Conservation (phyloP, 2,113 vertebrate genomes). For the Tamias sibiricus region DNA sequence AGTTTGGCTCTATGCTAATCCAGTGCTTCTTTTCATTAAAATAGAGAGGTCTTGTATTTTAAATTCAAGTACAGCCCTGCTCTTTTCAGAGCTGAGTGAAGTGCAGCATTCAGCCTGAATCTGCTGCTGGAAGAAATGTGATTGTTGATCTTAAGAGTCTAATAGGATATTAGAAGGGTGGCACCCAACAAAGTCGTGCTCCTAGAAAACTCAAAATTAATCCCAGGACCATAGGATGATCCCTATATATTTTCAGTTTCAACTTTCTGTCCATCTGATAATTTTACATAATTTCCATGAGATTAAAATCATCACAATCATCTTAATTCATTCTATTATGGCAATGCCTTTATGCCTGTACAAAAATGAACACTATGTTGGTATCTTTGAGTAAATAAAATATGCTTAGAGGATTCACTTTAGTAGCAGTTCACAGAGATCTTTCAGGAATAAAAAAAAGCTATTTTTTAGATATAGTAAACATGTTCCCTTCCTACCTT, state of each 20-base stretch:
- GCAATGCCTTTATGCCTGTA: background rate
- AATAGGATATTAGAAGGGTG: background rate
- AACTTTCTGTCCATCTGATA: conserved; percentile 40
- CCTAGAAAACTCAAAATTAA: conserved; percentile 18
- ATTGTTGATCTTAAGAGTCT: background rate
- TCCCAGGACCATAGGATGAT: background rate
- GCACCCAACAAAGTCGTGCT: background rate
- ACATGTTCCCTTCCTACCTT: background rate
- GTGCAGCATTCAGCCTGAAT: background rate
- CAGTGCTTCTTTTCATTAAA: background rate
- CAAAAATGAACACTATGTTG: background rate
- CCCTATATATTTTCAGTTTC: conserved; percentile 35
- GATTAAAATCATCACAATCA: conserved; percentile 46
- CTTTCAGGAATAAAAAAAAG: background rate
- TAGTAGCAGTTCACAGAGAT: background rate
- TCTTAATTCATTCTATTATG: conserved; percentile 47
- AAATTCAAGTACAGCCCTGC: background rate
- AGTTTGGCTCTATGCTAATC: background rate
- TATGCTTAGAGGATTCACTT: background rate
- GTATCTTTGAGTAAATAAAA: conserved; percentile 27
- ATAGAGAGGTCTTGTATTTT: background rate
- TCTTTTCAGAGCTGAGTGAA: background rate
- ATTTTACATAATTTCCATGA: conserved; percentile 46
- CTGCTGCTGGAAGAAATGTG: background rate
- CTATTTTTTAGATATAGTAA: background rate